Conservation (phyloP, 2,797 vertebrate species). For the Sebastes miniatus region DNA sequence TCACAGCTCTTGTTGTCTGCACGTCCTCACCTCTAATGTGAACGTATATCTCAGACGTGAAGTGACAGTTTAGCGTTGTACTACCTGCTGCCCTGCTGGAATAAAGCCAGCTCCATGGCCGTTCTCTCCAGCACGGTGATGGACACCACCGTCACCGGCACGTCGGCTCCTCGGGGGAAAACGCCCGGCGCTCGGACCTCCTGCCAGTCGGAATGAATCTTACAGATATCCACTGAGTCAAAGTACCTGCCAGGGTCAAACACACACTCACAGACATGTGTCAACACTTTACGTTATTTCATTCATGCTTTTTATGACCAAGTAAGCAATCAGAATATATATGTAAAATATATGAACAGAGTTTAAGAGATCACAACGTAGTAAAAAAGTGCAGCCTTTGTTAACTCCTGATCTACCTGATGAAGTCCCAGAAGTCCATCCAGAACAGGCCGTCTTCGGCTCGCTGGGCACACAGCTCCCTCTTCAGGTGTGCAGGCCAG, state of each 20-base stretch:
- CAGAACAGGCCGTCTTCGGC: slow-evolving; percentile 88
- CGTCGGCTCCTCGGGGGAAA: slow-evolving; percentile 88
- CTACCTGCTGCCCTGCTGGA: slow-evolving; percentile 94
- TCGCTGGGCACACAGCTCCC: slow-evolving; percentile 81
- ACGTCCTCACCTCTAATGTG: neutral
- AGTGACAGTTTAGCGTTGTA: neutral
- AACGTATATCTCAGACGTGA: neutral
- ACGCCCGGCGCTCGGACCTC: slow-evolving; percentile 89
- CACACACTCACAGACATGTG: neutral
- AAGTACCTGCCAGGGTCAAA: slow-evolving; percentile 85
- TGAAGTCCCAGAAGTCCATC: slow-evolving; percentile 96
- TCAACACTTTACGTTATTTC: neutral
- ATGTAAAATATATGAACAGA: neutral
- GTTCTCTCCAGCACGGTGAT: slow-evolving; percentile 91
- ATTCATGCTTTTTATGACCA: neutral
- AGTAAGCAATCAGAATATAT: neutral
- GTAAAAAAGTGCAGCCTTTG: neutral
- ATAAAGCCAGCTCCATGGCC: slow-evolving; percentile 89
- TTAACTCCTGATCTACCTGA: slow-evolving; percentile 79
- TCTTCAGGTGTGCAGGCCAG: slow-evolving; percentile 84
- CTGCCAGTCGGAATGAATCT: slow-evolving; percentile 94
- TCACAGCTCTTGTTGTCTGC: neutral
- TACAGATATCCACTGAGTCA: slow-evolving; percentile 95
- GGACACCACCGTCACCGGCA: slow-evolving; percentile 84
- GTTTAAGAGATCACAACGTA: neutral